Conservation (phyloP, 2,113 vertebrate species). For the Pontoporia blainvillei region DNA sequence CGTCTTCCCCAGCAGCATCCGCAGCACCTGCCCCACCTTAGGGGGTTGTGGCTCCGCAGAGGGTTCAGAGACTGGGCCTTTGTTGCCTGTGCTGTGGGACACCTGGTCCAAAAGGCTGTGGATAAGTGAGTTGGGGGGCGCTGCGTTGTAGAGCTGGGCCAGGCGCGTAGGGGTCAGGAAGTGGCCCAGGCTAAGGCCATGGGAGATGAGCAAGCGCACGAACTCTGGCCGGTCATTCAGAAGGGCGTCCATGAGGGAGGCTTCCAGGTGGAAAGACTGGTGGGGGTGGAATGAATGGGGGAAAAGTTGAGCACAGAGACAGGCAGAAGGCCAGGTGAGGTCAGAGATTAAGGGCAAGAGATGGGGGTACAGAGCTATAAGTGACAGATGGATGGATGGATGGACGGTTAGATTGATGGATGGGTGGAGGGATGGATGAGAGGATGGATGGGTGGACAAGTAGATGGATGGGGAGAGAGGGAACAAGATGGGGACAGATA, state of each 20-base stretch:
- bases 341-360: background rate
- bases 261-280: slow-evolving; percentile 83
- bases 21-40: slow-evolving; percentile 82
- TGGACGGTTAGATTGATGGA: background rate
- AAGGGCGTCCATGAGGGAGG: slow-evolving; percentile 88
- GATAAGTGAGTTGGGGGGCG: slow-evolving; percentile 79
- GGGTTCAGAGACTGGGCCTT: background rate
- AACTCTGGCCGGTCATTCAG: slow-evolving; percentile 89
- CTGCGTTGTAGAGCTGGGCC: slow-evolving; percentile 84
- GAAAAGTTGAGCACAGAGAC: background rate
- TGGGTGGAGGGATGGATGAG: background rate
- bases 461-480: too few relatives aligned
- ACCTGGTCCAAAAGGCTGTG: slow-evolving; percentile 80
- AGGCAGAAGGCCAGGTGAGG: background rate
- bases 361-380: too few relatives aligned
- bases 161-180: slow-evolving; percentile 85
- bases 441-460: background rate
- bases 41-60: background rate
- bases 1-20: slow-evolving; percentile 84
- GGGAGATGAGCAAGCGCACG: slow-evolving; percentile 89
- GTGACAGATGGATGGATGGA: background rate
- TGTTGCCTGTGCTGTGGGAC: slow-evolving; percentile 59
- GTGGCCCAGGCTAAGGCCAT: slow-evolving; percentile 85
- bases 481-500: background rate
- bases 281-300: fast-evolving